A percentile compares a stretch with the other conserved stretches of the same genome.
Conservation (phyloP, 2,113 vertebrate species). For the Oncorhynchus tshawytscha region DNA sequence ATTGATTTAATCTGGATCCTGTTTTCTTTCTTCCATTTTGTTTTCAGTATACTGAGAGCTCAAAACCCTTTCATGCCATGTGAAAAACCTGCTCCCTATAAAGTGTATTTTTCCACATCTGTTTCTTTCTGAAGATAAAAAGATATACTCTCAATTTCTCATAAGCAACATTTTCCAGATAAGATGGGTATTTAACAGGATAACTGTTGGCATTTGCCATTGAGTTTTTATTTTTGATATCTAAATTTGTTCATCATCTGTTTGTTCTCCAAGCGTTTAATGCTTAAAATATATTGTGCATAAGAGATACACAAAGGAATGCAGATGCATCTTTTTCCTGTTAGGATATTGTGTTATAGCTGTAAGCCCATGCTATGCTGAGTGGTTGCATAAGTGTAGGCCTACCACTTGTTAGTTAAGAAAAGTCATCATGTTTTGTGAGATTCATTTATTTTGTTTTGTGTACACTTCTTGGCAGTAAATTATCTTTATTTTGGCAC, state of each 20-base stretch:
- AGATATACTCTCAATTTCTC: neutral
- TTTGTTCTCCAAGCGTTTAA: slow-evolving; percentile 30
- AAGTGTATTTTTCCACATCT: slow-evolving; percentile 62
- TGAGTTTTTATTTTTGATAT: slow-evolving; percentile 49
- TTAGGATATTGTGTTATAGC: slow-evolving; percentile 16
- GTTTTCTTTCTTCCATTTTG: slow-evolving; percentile 62
- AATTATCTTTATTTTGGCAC: slow-evolving; percentile 6
- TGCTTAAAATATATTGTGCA: slow-evolving; percentile 51
- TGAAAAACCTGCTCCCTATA: slow-evolving; percentile 60
- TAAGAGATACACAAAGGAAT: slow-evolving; percentile 37
- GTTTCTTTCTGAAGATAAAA: slow-evolving; percentile 56
- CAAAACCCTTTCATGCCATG: slow-evolving; percentile 63
- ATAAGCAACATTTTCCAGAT: slow-evolving; percentile 24
- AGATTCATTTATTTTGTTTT: neutral
- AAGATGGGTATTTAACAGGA: neutral
- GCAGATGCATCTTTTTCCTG: slow-evolving; percentile 47
- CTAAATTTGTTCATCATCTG: slow-evolving; percentile 40
- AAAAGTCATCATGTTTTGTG: neutral
- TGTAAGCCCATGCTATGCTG: slow-evolving; percentile 50
- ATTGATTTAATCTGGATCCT: slow-evolving; percentile 68
- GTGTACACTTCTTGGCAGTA: neutral
- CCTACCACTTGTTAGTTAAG: neutral
- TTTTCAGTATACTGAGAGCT: slow-evolving; percentile 61
- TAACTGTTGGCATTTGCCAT: slow-evolving; percentile 20
- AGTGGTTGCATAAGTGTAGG: slow-evolving; percentile 4